Conservation (phyloP, 2,113 vertebrate genomes). For the Lichenostomus cassidix region DNA sequence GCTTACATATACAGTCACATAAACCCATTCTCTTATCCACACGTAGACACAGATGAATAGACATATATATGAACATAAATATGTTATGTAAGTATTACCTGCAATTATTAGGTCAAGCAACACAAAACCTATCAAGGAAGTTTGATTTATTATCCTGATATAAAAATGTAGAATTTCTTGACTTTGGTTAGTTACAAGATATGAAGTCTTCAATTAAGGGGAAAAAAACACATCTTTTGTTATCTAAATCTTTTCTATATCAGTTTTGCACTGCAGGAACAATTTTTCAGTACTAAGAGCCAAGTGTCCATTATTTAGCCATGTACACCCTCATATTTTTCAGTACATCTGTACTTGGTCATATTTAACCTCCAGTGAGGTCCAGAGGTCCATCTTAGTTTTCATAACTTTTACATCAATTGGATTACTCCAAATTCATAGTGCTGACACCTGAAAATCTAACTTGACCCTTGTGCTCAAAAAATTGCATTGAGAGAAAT, state of each 20-base stretch:
- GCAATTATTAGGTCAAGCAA: background rate
- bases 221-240: background rate
- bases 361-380: background rate
- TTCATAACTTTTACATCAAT: background rate
- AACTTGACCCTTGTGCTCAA: background rate
- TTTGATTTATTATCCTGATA: background rate
- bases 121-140: background rate
- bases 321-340: background rate
- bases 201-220: background rate
- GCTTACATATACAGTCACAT: background rate
- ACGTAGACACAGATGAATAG: accelerated
- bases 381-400: background rate
- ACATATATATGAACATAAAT: background rate
- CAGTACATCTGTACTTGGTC: background rate
- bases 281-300: background rate
- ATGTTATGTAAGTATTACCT: background rate
- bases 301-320: background rate
- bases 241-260: background rate
- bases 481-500: background rate
- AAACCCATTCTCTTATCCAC: background rate
- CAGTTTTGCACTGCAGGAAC: background rate
- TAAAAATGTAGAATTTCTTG: background rate
- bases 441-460: background rate
- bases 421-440: background rate
- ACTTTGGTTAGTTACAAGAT: background rate